Percentiles rank a stretch among this genome's conserved stretches.
Evolutionary conservation across 2,888 invertebrate genomes (phyloP).

Genomic region (Gastracanthus pulcherrimus): DNA sequence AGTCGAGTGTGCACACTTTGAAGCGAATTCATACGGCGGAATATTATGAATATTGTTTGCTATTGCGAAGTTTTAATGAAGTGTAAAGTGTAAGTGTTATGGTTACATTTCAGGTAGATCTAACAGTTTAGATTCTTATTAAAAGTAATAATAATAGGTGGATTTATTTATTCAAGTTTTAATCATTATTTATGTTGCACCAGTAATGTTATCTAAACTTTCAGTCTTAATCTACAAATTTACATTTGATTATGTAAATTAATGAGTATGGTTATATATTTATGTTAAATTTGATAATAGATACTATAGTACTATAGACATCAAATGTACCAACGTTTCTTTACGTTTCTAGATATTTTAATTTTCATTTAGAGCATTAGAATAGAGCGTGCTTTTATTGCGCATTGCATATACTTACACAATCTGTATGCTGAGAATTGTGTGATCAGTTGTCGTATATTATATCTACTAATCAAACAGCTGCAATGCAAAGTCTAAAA

Average conservation of each 20-base stretch:
- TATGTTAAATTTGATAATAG: too few species aligned
- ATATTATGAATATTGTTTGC: not conserved
- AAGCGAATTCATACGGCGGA: not conserved
- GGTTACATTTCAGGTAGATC: too few species aligned
- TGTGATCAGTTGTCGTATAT: not conserved
- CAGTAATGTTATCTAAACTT: too few species aligned
- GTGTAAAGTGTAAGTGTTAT: too few species aligned
- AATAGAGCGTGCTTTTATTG: not conserved
- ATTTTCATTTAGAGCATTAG: not conserved
- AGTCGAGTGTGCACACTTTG: not conserved
- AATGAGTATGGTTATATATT: too few species aligned
- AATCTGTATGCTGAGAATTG: too few species aligned
- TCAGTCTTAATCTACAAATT: too few species aligned
- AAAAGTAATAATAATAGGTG: too few species aligned
- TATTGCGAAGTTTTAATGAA: not conserved
- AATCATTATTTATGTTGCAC: too few species aligned
- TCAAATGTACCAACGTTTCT: not conserved
- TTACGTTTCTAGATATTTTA: not conserved
- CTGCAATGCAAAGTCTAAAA: not conserved
- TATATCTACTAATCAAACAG: not conserved
- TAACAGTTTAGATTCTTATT: too few species aligned
- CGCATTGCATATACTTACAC: not conserved
- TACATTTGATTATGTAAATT: too few species aligned
- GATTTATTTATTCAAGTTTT: too few species aligned
- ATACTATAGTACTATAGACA: not conserved